phyloP scores from a whole-genome alignment of 2,888 invertebrate genomes.

The Dicranocentrus wangi region DNA sequence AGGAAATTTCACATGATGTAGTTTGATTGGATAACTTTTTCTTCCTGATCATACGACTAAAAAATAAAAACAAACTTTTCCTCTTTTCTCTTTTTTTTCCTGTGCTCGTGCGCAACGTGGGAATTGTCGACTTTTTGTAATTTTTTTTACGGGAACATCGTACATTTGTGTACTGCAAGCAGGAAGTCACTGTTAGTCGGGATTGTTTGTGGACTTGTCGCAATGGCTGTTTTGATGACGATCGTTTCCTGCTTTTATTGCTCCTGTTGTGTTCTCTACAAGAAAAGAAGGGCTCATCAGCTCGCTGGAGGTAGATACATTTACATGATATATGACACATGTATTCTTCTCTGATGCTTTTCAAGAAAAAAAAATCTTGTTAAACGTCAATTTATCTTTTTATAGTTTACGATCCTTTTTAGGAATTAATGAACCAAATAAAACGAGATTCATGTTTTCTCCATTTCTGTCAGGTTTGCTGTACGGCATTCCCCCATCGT shows the following conservation, averaged over 20 bases:
- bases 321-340: too few relatives aligned
- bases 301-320: conserved; percentile 42
- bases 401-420: too few relatives aligned
- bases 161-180: too few relatives aligned
- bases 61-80: not conserved
- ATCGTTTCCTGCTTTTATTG: conserved; percentile 74
- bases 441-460: too few relatives aligned
- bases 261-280: conserved; percentile 74
- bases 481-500: conserved; percentile 53
- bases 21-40: not conserved
- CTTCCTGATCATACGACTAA: not conserved
- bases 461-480: conserved; percentile 15
- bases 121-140: too few relatives aligned
- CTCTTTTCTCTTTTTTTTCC: conserved; percentile 1
- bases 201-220: conserved; percentile 74
- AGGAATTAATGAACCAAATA: too few relatives aligned
- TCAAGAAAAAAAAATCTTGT: not conserved
- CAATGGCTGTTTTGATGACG: conserved; percentile 74
- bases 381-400: not conserved
- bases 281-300: conserved; percentile 69
- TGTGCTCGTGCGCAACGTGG: not conserved
- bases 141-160: too few relatives aligned
- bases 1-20: not conserved
- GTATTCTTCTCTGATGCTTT: not conserved
- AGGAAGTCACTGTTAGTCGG: conserved; percentile 73